phyloP scores from a whole-genome alignment of 2,797 vertebrate genomes.

The Carcharodon carcharias region DNA sequence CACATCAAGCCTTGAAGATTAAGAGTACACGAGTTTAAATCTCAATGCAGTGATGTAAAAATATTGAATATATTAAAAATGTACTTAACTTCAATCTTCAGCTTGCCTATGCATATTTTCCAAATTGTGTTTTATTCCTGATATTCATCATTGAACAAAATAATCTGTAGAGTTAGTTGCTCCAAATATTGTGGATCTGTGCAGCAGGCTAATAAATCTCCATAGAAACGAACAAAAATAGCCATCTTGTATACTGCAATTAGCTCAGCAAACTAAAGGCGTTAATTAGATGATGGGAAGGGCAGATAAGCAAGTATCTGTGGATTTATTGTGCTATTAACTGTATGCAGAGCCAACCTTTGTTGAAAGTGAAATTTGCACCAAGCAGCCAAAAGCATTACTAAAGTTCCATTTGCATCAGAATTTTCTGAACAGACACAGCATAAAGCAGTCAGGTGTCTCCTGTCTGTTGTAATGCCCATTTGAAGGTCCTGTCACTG shows the following conservation, averaged over 20 bases:
- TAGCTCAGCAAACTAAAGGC: background rate
- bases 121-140: background rate
- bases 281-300: background rate
- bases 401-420: background rate
- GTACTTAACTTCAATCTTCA: background rate
- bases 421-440: background rate
- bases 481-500: background rate
- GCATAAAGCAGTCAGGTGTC: background rate
- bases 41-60: background rate
- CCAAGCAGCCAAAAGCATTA: background rate
- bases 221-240: constrained; percentile 18
- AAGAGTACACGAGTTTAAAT: background rate
- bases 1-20: background rate
- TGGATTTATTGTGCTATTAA: background rate
- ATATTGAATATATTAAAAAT: background rate
- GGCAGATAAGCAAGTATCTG: background rate
- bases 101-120: background rate
- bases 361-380: background rate
- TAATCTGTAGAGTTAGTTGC: background rate
- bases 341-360: background rate
- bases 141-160: background rate
- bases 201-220: background rate
- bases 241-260: background rate
- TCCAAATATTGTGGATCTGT: background rate
- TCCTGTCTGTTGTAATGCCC: background rate